Percentiles rank a stretch among this genome's conserved stretches.
Evolutionary conservation across 2,113 vertebrate genomes (phyloP).

Genomic region (Serilophus lunatus): DNA sequence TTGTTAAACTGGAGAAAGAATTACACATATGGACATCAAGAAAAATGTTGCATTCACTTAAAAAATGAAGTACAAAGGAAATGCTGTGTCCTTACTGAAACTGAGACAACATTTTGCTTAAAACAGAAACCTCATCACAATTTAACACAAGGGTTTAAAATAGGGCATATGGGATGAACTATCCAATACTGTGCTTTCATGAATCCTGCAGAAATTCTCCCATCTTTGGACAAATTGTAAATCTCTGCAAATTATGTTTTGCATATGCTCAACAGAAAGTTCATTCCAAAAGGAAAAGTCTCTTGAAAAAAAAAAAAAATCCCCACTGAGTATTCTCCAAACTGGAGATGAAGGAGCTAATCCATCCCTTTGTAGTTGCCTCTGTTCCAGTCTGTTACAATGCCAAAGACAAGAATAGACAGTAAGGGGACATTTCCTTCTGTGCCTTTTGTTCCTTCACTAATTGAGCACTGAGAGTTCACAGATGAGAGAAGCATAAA

Average conservation of each 20-base stretch:
- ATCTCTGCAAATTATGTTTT: neutral
- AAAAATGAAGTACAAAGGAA: neutral
- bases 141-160: neutral
- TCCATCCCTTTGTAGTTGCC: neutral
- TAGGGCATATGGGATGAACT: neutral
- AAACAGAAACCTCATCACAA: neutral
- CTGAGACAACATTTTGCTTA: neutral
- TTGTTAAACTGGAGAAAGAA: neutral
- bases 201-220: neutral
- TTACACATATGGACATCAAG: neutral
- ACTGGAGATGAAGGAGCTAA: neutral
- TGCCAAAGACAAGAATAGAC: conserved; percentile 41
- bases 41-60: neutral
- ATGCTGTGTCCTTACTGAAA: neutral
- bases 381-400: conserved; percentile 10
- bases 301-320: neutral
- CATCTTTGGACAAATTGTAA: neutral
- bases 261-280: neutral
- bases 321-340: neutral
- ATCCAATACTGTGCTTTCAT: neutral
- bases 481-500: conserved; percentile 29
- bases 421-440: conserved; percentile 49
- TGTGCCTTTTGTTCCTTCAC: conserved; percentile 20
- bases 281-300: neutral
- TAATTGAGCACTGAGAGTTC: conserved; percentile 40